These are phyloP conservation scores for Scolopax rusticola DNA, from an alignment of 2,797 vertebrate genomes.

Conservation along the genomic window DNA sequence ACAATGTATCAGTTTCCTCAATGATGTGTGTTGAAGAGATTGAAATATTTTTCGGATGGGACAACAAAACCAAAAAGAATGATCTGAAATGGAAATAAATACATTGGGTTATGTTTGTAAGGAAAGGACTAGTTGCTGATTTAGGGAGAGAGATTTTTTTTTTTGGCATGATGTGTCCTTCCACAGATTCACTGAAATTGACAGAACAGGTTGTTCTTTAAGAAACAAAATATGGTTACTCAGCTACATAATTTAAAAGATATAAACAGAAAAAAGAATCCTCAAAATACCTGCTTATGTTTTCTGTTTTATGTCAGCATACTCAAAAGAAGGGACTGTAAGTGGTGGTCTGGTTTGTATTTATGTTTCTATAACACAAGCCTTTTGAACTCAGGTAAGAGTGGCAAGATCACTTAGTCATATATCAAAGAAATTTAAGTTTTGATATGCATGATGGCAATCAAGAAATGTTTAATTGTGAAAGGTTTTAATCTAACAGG, in stretches of 20 bases:
- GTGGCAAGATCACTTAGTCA: neutral
- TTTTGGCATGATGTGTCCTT: neutral
- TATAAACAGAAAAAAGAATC: neutral
- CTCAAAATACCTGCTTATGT: neutral
- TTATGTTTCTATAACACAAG: neutral
- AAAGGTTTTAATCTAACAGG: neutral
- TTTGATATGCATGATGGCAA: neutral
- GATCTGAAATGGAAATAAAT: neutral
- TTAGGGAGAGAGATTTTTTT: neutral
- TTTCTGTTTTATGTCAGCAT: neutral
- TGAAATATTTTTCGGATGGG: neutral
- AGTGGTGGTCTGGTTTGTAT: neutral
- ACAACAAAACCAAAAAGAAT: neutral
- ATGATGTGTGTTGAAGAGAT: neutral
- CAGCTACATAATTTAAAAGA: neutral
- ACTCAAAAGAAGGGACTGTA: neutral
- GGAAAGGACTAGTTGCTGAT: neutral
- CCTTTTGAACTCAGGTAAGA: neutral
- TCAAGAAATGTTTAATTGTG: neutral
- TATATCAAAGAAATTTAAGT: neutral
- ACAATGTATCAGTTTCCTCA: neutral
- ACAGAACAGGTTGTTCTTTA: neutral
- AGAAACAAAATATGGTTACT: neutral
- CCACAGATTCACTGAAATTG: neutral
- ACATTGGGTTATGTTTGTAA: neutral